phyloP scores from a whole-genome alignment of 2,797 vertebrate species.

The Enteromius trimaculatus region DNA sequence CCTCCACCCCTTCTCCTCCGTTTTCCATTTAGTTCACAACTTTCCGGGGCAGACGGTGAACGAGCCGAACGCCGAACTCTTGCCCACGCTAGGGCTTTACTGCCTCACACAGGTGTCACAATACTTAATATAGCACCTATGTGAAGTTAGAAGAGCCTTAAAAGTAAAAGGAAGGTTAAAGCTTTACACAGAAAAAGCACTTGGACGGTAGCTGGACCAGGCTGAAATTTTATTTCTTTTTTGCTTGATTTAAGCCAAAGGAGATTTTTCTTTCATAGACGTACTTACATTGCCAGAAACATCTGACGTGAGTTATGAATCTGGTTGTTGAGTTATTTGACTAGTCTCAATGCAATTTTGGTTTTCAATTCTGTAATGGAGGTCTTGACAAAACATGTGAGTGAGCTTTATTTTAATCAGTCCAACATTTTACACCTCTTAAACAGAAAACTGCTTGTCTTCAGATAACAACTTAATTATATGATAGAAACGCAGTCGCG shows the following conservation, averaged over 20 bases:
- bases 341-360: not conserved
- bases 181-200: not conserved
- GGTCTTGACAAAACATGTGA: not conserved
- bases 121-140: not conserved
- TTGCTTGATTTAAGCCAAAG: not conserved
- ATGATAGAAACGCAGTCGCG: constrained; percentile 24
- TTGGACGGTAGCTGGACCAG: not conserved
- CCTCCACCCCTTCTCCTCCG: too few relatives aligned
- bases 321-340: not conserved
- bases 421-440: not conserved
- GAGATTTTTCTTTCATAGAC: not conserved
- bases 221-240: not conserved
- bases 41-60: too few relatives aligned
- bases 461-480: constrained; percentile 32
- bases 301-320: not conserved
- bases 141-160: not conserved
- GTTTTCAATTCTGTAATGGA: not conserved
- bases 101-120: not conserved
- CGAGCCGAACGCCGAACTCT: too few relatives aligned
- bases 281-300: not conserved
- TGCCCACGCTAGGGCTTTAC: too few relatives aligned
- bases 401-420: not conserved
- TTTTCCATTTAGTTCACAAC: too few relatives aligned
- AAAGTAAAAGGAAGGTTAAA: not conserved
- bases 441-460: constrained; percentile 17